phyloP scores from a whole-genome alignment of 2,797 vertebrate species.

The Lagocephalus sceleratus region DNA sequence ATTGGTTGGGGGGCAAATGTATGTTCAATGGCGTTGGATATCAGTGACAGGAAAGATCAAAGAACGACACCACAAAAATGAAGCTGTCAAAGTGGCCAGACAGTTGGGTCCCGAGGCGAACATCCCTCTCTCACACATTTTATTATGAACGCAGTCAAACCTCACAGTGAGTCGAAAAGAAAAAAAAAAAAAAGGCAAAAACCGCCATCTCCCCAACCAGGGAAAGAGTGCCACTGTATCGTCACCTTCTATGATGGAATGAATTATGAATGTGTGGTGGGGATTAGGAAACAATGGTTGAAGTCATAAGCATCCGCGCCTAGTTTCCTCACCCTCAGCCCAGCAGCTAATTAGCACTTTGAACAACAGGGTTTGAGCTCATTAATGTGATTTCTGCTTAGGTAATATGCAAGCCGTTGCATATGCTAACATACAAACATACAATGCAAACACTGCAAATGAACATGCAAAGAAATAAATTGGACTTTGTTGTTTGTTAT shows the following conservation, averaged over 20 bases:
- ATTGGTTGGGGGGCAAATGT: slow-evolving; percentile 64
- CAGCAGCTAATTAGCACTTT: slow-evolving; percentile 78
- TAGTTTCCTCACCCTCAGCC: slow-evolving; percentile 69
- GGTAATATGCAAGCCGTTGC: slow-evolving; percentile 56
- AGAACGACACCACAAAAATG: slow-evolving; percentile 69
- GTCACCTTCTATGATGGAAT: slow-evolving; percentile 61
- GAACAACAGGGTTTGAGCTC: slow-evolving; percentile 75
- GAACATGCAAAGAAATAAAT: slow-evolving; percentile 38
- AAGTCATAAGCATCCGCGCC: slow-evolving; percentile 70
- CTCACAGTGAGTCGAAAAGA: slow-evolving; percentile 50
- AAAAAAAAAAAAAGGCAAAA: slow-evolving; percentile 20
- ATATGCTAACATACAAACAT: slow-evolving; percentile 31
- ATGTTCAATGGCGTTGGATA: slow-evolving; percentile 67
- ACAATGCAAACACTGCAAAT: slow-evolving; percentile 54
- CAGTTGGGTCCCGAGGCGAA: slow-evolving; percentile 71
- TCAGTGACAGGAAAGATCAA: slow-evolving; percentile 76
- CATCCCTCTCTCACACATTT: slow-evolving; percentile 64
- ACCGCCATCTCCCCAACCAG: slow-evolving; percentile 55
- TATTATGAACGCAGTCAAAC: slow-evolving; percentile 67
- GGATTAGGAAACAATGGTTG: slow-evolving; percentile 74
- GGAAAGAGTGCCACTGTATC: slow-evolving; percentile 56
- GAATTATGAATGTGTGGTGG: slow-evolving; percentile 74
- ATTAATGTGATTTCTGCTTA: slow-evolving; percentile 73
- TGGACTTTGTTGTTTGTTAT: slow-evolving; percentile 49
- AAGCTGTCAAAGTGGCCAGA: slow-evolving; percentile 76